Percentiles rank a stretch among this genome's conserved stretches.
These are phyloP conservation scores for Carcina quercana DNA, from an alignment of 2,888 invertebrate genomes.

Conservation along the genomic window DNA sequence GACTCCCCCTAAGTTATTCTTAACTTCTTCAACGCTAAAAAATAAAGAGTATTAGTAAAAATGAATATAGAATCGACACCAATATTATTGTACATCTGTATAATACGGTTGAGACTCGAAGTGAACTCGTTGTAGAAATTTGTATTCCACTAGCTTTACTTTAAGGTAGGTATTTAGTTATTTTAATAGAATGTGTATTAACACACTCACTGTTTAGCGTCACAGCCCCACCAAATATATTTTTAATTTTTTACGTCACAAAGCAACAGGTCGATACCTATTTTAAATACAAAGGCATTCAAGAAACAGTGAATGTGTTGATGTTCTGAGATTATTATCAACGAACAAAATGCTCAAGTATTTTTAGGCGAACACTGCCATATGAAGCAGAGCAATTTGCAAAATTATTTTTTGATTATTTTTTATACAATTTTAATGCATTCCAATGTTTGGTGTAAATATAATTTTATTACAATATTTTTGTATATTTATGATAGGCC, in stretches of 20 bases:
- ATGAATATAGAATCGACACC: too few relatives aligned
- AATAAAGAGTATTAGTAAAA: too few relatives aligned
- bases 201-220: conserved; percentile 71
- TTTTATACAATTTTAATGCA: conserved; percentile 11
- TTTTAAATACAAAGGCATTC: conserved; percentile 18
- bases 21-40: too few relatives aligned
- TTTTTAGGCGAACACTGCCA: conserved; percentile 64
- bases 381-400: conserved; percentile 43
- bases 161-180: conserved; percentile 28
- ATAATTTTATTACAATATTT: conserved; percentile 38
- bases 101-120: conserved; percentile 6
- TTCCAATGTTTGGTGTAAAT: conserved; percentile 49
- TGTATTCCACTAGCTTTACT: conserved; percentile 65
- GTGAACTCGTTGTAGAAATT: conserved; percentile 26
- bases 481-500: conserved; percentile 48
- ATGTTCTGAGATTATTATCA: conserved; percentile 53
- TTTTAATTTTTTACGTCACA: conserved; percentile 38
- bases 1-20: too few relatives aligned
- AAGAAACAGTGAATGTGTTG: conserved; percentile 71
- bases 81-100: conserved; percentile 23
- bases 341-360: conserved; percentile 68
- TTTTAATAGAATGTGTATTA: conserved; percentile 56
- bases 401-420: conserved; percentile 21
- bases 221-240: conserved; percentile 62
- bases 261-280: conserved; percentile 12